These are phyloP conservation scores for Apamea epomidion DNA, from an alignment of 2,888 invertebrate species.

Conservation along the genomic window DNA sequence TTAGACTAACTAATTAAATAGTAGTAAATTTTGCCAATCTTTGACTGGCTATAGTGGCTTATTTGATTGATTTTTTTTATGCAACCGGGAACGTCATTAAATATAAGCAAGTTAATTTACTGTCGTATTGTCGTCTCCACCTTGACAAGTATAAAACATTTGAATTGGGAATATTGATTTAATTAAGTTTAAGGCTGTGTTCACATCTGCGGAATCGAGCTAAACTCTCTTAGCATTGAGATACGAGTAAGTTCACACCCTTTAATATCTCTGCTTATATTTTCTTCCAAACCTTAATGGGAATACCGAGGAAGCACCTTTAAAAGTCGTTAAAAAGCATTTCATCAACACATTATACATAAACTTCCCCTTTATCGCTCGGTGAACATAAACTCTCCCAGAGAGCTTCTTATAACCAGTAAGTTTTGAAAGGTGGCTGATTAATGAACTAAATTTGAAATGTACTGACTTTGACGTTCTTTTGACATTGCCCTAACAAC, in stretches of 20 bases:
- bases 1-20: too few relatives aligned
- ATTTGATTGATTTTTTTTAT: too few relatives aligned
- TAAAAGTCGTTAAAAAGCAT: constrained; percentile 28
- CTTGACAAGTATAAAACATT: background rate
- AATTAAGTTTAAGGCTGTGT: background rate
- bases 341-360: constrained; percentile 19
- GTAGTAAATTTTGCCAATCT: too few relatives aligned
- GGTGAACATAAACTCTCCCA: background rate
- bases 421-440: background rate
- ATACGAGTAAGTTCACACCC: background rate
- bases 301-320: background rate
- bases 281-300: background rate
- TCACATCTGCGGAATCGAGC: background rate
- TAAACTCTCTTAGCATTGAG: background rate
- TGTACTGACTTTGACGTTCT: constrained; percentile 1
- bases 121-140: too few relatives aligned
- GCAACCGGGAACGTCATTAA: too few relatives aligned
- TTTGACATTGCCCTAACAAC: background rate
- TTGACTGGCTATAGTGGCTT: too few relatives aligned
- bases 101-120: too few relatives aligned
- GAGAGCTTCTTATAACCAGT: background rate
- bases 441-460: background rate
- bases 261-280: background rate
- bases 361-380: constrained; percentile 5
- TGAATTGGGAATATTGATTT: background rate